phyloP scores from a whole-genome alignment of 1,140 invertebrate species.

The Nasonia longicornis region DNA sequence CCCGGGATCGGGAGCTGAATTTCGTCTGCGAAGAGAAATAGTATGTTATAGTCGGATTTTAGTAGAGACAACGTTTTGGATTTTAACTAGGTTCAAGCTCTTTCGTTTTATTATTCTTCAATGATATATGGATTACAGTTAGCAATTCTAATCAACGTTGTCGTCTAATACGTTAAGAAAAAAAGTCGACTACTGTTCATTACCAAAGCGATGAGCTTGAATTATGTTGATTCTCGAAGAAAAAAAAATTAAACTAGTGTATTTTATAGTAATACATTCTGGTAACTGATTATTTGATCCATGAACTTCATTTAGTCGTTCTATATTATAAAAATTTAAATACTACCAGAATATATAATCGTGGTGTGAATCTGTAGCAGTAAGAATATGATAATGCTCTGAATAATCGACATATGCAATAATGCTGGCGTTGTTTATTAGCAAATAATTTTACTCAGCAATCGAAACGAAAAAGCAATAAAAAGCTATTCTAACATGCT shows the following conservation, averaged over 20 bases:
- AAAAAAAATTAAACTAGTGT: neutral
- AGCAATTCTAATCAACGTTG: constrained; percentile 2
- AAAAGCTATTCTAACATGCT: neutral
- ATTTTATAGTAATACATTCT: neutral
- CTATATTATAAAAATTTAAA: constrained; percentile 3
- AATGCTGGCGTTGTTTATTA: neutral
- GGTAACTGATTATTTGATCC: neutral
- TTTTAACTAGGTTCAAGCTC: constrained; percentile 31
- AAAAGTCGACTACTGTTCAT: constrained; percentile 3
- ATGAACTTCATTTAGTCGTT: neutral
- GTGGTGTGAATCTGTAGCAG: neutral
- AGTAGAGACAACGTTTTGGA: neutral
- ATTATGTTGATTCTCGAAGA: neutral
- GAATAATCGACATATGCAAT: neutral
- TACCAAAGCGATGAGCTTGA: constrained; percentile 24
- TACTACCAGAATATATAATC: neutral
- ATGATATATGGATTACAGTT: neutral
- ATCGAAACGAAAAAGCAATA: neutral
- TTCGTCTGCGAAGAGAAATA: constrained; percentile 72
- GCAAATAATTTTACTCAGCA: neutral
- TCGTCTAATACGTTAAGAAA: neutral
- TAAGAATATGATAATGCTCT: neutral
- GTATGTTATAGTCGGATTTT: constrained; percentile 40
- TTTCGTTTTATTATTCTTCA: constrained; percentile 17
- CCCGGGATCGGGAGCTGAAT: constrained; percentile 78